phyloP scores from a whole-genome alignment of 1,140 invertebrate species.

The Acromyrmex heyeri region DNA sequence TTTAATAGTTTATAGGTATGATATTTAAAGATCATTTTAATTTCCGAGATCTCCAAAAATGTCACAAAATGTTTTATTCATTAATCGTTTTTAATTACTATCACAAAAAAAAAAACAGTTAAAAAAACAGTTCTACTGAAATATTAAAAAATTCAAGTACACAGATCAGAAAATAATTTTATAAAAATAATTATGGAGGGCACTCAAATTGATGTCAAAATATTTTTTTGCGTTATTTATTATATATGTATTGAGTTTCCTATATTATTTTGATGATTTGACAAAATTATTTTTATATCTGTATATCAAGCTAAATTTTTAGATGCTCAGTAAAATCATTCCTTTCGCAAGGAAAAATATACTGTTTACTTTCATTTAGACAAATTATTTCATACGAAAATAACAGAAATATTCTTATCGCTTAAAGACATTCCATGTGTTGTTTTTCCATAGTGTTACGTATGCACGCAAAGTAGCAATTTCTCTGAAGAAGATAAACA shows the following conservation, averaged over 20 bases:
- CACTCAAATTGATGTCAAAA: no score
- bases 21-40: neutral
- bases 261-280: no score
- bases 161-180: no score
- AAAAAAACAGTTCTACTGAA: no score
- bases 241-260: no score
- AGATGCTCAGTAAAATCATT: no score
- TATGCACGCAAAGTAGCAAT: conserved; percentile 21
- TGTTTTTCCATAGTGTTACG: neutral
- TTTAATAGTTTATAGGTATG: neutral
- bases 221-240: no score
- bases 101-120: no score
- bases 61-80: neutral
- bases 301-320: no score
- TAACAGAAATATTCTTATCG: neutral
- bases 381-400: conserved; percentile 15
- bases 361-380: neutral
- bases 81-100: neutral
- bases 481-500: conserved; percentile 23
- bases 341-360: neutral
- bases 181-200: no score
- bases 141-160: no score
- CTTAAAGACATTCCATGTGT: neutral
- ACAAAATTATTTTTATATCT: no score
- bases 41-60: neutral